phyloP scores from a whole-genome alignment of 2,888 invertebrate species.

The Alviniconcha strummeri region DNA sequence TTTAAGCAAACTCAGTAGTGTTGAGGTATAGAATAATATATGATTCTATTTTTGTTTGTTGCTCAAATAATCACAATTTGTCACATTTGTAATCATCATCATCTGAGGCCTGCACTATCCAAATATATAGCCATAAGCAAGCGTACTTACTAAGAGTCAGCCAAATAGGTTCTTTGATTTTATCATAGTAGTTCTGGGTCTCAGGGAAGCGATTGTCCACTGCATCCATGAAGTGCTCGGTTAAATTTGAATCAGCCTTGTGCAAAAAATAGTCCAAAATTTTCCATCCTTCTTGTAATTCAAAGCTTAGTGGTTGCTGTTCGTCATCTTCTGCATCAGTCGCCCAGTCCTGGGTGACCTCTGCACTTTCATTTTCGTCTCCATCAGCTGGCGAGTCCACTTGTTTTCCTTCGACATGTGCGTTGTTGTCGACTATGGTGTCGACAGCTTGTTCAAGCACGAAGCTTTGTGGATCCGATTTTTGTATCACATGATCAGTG shows the following conservation, averaged over 20 bases:
- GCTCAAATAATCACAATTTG: too few species aligned
- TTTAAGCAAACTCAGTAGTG: too few species aligned
- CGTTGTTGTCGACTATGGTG: conserved; percentile 4
- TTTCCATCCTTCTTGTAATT: conserved; percentile 69
- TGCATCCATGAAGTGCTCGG: conserved; percentile 73
- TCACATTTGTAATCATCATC: too few species aligned
- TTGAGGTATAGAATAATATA: too few species aligned
- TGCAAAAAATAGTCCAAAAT: conserved; percentile 73
- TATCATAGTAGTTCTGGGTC: conserved; percentile 73
- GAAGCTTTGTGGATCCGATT: neutral
- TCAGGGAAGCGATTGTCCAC: conserved; percentile 70
- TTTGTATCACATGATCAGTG: neutral
- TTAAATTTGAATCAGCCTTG: conserved; percentile 68
- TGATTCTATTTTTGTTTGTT: too few species aligned
- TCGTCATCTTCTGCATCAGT: conserved; percentile 29
- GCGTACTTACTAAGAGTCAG: conserved; percentile 73
- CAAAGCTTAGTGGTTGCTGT: conserved; percentile 51
- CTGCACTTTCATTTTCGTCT: conserved; percentile 24
- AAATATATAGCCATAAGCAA: neutral
- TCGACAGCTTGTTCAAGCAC: neutral
- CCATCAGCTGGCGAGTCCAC: conserved; percentile 8
- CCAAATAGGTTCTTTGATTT: conserved; percentile 75
- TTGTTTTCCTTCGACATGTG: conserved; percentile 32
- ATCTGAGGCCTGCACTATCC: too few species aligned
- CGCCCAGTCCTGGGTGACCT: conserved; percentile 20